Conservation (phyloP, 2,113 vertebrate genomes). For the Ovibos moschatus region DNA sequence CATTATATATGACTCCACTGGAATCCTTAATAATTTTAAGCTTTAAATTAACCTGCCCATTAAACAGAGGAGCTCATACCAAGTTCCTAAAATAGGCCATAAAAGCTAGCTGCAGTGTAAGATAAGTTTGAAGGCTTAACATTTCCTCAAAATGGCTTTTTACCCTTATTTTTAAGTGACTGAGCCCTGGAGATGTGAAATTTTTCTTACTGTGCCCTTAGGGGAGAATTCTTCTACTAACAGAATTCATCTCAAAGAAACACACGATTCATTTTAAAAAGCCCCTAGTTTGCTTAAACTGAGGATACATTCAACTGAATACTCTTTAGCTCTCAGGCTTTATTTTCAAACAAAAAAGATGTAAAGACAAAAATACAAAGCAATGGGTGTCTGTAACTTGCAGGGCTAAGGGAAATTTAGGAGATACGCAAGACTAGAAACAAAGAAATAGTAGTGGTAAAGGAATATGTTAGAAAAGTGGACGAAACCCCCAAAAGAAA, state of each 20-base stretch:
- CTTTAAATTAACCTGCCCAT: constrained; percentile 83
- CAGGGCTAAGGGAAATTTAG: background rate
- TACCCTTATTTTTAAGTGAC: constrained; percentile 65
- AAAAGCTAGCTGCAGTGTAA: constrained; percentile 73
- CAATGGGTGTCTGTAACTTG: background rate
- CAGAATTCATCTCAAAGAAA: constrained; percentile 11
- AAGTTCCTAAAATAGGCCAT: constrained; percentile 72
- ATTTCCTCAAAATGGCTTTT: constrained; percentile 55
- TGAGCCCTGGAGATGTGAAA: constrained; percentile 50
- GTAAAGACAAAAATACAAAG: background rate
- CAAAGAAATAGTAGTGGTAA: background rate
- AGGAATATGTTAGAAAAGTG: background rate
- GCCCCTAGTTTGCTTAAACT: background rate
- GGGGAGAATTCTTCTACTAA: background rate
- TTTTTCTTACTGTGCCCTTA: constrained; percentile 65
- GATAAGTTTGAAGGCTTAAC: constrained; percentile 76
- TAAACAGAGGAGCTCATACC: constrained; percentile 68
- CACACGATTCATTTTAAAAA: constrained; percentile 39
- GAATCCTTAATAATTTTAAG: constrained; percentile 82
- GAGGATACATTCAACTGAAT: background rate
- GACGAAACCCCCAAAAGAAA: background rate
- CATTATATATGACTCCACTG: constrained; percentile 83
- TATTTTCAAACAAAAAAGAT: background rate
- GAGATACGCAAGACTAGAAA: background rate
- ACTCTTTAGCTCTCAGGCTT: background rate